Evolutionary conservation across 2,113 vertebrate genomes (phyloP).

Genomic region (Solea solea): DNA sequence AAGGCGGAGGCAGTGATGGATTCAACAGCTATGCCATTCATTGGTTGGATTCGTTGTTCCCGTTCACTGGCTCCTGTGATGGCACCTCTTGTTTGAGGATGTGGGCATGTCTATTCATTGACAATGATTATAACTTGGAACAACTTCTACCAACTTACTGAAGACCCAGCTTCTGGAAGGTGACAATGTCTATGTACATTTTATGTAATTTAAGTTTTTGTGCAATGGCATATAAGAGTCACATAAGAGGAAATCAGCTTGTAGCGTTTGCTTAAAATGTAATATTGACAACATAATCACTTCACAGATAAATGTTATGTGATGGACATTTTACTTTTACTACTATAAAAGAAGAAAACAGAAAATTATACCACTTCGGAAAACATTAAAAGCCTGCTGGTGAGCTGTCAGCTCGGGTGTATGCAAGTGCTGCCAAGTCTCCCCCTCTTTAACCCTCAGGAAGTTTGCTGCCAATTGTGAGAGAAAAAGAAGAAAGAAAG

Average conservation of each 20-base stretch:
- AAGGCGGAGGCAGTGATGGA: slow-evolving; percentile 35
- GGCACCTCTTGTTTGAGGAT: slow-evolving; percentile 82
- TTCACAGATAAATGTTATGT: not conserved
- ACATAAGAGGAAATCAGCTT: slow-evolving; percentile 10
- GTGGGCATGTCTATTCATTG: slow-evolving; percentile 83
- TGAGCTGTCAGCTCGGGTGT: slow-evolving; percentile 39
- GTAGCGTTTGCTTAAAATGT: slow-evolving; percentile 16
- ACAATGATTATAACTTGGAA: slow-evolving; percentile 85
- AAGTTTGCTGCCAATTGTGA: slow-evolving; percentile 69
- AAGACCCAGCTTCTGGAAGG: slow-evolving; percentile 48
- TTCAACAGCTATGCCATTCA: slow-evolving; percentile 58
- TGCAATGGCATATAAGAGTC: slow-evolving; percentile 32
- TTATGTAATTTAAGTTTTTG: slow-evolving; percentile 30
- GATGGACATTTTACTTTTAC: not conserved
- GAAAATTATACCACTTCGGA: slow-evolving; percentile 9
- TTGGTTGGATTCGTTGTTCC: slow-evolving; percentile 64
- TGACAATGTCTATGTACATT: slow-evolving; percentile 29
- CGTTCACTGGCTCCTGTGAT: slow-evolving; percentile 53
- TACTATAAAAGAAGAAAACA: slow-evolving; percentile 1
- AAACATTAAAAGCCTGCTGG: slow-evolving; percentile 37
- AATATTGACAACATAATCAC: too few relatives aligned
- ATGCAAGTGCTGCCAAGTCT: slow-evolving; percentile 57
- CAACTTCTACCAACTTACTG: slow-evolving; percentile 70
- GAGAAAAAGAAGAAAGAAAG: slow-evolving; percentile 20
- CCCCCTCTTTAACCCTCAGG: slow-evolving; percentile 65